Percentiles rank a stretch among this genome's conserved stretches.
These are phyloP conservation scores for Apodemia mormo DNA, from an alignment of 2,888 invertebrate genomes.

Conservation along the genomic window DNA sequence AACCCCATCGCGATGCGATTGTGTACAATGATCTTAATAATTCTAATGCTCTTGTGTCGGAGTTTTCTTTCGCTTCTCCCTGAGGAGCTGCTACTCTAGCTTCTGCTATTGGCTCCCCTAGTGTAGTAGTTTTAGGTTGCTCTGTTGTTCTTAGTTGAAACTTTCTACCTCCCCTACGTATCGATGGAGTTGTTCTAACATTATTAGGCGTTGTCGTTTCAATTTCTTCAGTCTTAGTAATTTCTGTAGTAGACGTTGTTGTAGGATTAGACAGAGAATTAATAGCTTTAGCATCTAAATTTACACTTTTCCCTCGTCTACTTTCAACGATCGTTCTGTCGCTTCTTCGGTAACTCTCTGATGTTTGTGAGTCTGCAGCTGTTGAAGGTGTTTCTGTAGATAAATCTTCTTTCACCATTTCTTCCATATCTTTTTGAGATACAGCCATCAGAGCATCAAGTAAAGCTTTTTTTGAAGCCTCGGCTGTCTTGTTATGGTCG, in stretches of 20 bases:
- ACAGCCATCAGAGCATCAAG: constrained; percentile 86
- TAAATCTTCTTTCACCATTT: constrained; percentile 67
- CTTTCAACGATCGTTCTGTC: constrained; percentile 41
- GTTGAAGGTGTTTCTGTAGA: constrained; percentile 49
- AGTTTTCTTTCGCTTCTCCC: constrained; percentile 70
- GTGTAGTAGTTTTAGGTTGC: constrained; percentile 46
- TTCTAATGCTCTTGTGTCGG: constrained; percentile 91
- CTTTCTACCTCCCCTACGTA: constrained; percentile 64
- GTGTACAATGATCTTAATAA: constrained; percentile 91
- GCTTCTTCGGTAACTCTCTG: constrained; percentile 51
- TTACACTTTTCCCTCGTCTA: constrained; percentile 60
- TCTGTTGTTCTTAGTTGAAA: constrained; percentile 54
- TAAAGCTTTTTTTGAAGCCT: constrained; percentile 85
- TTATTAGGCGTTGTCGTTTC: constrained; percentile 57
- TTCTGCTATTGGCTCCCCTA: constrained; percentile 66
- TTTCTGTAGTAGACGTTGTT: constrained; percentile 59
- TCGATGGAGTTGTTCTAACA: constrained; percentile 53
- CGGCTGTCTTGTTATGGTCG: constrained; percentile 86
- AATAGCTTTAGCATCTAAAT: constrained; percentile 61
- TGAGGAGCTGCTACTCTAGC: constrained; percentile 61
- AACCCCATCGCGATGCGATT: constrained; percentile 91
- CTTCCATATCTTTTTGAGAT: constrained; percentile 79
- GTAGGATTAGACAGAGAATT: constrained; percentile 66
- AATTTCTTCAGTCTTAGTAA: constrained; percentile 50
- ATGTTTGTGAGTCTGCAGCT: constrained; percentile 45